A percentile compares a stretch with the other conserved stretches of the same genome.
phyloP scores from a whole-genome alignment of 2,888 invertebrate genomes.

The Drosophila eohydei region DNA sequence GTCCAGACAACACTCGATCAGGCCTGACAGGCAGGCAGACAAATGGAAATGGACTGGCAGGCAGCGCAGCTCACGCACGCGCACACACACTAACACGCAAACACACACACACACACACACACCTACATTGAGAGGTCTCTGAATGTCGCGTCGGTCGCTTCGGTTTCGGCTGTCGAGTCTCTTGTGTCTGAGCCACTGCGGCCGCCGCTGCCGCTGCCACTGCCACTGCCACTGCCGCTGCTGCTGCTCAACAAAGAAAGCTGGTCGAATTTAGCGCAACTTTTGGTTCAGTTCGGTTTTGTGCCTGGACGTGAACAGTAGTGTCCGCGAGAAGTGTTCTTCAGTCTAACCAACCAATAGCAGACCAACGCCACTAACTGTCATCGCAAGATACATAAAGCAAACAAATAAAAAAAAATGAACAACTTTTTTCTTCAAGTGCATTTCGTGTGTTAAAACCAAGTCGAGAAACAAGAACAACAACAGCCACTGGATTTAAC shows the following conservation, averaged over 20 bases:
- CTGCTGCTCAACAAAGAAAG: constrained; percentile 82
- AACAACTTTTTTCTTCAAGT: constrained; percentile 20
- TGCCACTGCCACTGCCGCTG: constrained; percentile 22
- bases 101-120: constrained; percentile 10
- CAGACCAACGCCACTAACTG: not conserved
- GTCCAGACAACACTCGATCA: constrained; percentile 45
- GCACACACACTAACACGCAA: constrained; percentile 12
- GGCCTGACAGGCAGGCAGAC: constrained; percentile 54
- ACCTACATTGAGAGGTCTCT: constrained; percentile 5
- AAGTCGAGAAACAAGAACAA: not conserved
- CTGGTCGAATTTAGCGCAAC: constrained; percentile 80
- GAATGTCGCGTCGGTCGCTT: constrained; percentile 49
- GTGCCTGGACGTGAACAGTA: constrained; percentile 81
- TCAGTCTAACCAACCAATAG: constrained; percentile 7
- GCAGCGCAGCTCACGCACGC: constrained; percentile 43
- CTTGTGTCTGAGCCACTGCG: constrained; percentile 19
- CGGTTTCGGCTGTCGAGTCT: constrained; percentile 53
- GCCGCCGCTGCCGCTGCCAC: constrained; percentile 45
- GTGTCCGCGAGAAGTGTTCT: constrained; percentile 66
- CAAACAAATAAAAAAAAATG: not conserved
- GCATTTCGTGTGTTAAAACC: constrained; percentile 14
- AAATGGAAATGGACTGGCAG: constrained; percentile 47
- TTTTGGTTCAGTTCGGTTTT: constrained; percentile 82
- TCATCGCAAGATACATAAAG: too few species aligned
- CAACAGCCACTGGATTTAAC: constrained; percentile 26